phyloP scores from a whole-genome alignment of 2,888 invertebrate species.

The Drosophila siamana region DNA sequence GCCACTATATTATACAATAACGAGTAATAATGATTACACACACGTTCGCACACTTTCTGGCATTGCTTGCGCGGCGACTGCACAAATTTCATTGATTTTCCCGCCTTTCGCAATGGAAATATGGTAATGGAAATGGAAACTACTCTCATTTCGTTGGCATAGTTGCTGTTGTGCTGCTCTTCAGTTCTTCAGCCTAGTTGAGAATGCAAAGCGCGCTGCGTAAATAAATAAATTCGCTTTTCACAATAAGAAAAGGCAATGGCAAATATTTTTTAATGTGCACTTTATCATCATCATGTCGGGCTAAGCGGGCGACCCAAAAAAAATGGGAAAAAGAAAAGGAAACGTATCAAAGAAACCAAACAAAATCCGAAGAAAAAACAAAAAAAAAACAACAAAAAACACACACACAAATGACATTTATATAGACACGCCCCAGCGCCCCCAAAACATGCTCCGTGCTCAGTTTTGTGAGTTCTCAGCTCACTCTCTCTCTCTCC shows the following conservation, averaged over 20 bases:
- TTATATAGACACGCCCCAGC: constrained; percentile 75
- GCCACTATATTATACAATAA: constrained; percentile 73
- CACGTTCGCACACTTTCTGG: constrained; percentile 24
- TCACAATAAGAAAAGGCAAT: constrained; percentile 50
- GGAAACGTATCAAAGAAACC: constrained; percentile 39
- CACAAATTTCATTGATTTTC: constrained; percentile 52
- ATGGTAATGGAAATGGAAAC: constrained; percentile 40
- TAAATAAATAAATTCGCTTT: constrained; percentile 62
- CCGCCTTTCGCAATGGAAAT: too few species aligned
- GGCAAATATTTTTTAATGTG: constrained; percentile 75
- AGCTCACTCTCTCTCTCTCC: background rate
- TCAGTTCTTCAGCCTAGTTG: constrained; percentile 31
- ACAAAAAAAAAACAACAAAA: constrained; percentile 20
- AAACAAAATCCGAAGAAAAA: constrained; percentile 32
- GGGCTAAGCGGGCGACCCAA: constrained; percentile 53
- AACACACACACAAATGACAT: constrained; percentile 67
- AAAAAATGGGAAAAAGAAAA: constrained; percentile 16
- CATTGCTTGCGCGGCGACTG: too few species aligned
- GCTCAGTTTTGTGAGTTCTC: constrained; percentile 22
- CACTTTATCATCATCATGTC: constrained; percentile 68
- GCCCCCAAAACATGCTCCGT: constrained; percentile 23
- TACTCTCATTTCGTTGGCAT: constrained; percentile 24
- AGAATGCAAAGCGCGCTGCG: constrained; percentile 57
- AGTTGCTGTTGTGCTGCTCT: background rate
- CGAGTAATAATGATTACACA: constrained; percentile 72